These are phyloP conservation scores for Eulithis testata DNA, from an alignment of 2,888 invertebrate species.

Conservation along the genomic window DNA sequence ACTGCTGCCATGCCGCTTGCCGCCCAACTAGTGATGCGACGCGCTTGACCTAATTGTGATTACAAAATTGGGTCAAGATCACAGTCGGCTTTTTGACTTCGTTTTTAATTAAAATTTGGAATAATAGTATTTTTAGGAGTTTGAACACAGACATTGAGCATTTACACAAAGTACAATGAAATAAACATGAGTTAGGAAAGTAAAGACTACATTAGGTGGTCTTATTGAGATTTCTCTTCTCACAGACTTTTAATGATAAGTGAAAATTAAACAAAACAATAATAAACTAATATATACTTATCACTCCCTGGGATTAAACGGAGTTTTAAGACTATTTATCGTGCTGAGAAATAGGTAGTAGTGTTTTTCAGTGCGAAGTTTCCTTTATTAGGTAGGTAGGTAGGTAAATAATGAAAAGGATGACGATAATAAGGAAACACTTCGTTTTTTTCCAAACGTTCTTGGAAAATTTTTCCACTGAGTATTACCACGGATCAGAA, in stretches of 20 bases:
- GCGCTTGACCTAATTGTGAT: conserved; percentile 35
- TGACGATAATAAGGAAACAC: conserved; percentile 5
- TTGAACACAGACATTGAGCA: too few relatives aligned
- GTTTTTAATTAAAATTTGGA: conserved; percentile 3
- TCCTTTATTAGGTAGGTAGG: not conserved
- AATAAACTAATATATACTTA: too few relatives aligned
- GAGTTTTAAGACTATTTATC: too few relatives aligned
- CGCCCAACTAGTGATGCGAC: conserved; percentile 36
- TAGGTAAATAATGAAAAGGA: not conserved
- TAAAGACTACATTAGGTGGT: too few relatives aligned
- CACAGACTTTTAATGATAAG: too few relatives aligned
- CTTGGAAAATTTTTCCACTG: conserved; percentile 11
- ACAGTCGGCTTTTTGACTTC: conserved; percentile 10
- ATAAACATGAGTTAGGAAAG: too few relatives aligned
- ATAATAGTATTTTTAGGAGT: not conserved
- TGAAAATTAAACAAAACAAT: too few relatives aligned
- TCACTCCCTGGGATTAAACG: too few relatives aligned
- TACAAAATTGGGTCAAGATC: conserved; percentile 27
- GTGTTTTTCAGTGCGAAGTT: not conserved
- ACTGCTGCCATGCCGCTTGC: conserved; percentile 48
- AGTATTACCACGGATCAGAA: not conserved
- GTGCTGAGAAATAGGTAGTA: too few relatives aligned
- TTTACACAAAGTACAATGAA: too few relatives aligned
- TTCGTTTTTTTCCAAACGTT: conserved; percentile 4
- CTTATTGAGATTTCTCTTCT: too few relatives aligned